Conservation (phyloP, 1,140 invertebrate species). For the Cheumatopsyche charites region DNA sequence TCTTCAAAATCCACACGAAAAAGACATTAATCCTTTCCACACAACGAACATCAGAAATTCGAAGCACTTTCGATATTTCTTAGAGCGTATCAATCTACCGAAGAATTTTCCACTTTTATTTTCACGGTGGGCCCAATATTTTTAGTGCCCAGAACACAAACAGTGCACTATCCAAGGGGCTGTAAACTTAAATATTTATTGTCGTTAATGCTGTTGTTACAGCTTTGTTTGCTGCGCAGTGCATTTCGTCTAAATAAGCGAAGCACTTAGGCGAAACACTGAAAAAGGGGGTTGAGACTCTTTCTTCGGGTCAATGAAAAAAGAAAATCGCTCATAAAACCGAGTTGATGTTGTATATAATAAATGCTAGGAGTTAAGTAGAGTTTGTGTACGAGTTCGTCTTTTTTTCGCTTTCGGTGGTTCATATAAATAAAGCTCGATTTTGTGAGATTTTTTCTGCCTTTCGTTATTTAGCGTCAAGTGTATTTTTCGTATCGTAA, state of each 20-base stretch:
- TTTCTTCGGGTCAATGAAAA: slow-evolving; percentile 7
- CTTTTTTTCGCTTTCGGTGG: not conserved
- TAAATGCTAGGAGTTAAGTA: not conserved
- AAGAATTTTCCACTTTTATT: too few species aligned
- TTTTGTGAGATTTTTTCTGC: too few species aligned
- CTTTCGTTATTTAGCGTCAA: too few species aligned
- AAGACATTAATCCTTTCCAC: too few species aligned
- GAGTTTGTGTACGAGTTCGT: not conserved
- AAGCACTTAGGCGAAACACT: not conserved
- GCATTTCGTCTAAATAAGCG: slow-evolving; percentile 27
- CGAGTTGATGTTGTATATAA: not conserved
- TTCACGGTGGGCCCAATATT: not conserved
- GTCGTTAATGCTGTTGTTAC: slow-evolving; percentile 24
- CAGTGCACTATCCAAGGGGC: not conserved
- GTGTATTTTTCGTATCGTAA: too few species aligned
- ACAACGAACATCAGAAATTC: too few species aligned
- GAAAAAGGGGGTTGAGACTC: not conserved
- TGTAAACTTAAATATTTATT: slow-evolving; percentile 30
- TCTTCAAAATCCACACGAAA: too few species aligned
- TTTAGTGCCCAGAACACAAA: slow-evolving; percentile 8
- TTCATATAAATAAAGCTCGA: too few species aligned
- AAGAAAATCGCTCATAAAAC: not conserved
- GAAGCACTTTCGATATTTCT: too few species aligned
- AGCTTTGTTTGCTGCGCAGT: slow-evolving; percentile 25
- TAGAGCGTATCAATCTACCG: too few species aligned